These are phyloP conservation scores for Rousettus madagascariensis DNA, from an alignment of 2,797 vertebrate genomes.

Conservation along the genomic window DNA sequence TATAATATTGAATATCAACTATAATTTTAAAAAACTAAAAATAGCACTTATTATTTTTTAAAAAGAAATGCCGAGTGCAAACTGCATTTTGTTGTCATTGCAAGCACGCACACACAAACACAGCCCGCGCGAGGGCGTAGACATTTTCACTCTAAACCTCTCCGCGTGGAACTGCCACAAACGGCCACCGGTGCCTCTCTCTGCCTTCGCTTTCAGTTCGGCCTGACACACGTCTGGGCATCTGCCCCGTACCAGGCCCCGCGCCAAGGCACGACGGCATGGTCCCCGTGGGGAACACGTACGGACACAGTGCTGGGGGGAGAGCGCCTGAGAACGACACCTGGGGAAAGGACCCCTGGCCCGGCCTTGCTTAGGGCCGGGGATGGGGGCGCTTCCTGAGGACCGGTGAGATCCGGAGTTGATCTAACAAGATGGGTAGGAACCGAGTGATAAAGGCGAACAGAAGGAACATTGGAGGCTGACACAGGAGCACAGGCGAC, in stretches of 20 bases:
- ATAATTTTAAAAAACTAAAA: not conserved
- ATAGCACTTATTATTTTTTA: not conserved
- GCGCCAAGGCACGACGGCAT: not conserved
- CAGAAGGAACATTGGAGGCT: not conserved
- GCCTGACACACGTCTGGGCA: not conserved
- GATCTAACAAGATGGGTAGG: not conserved
- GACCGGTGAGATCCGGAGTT: not conserved
- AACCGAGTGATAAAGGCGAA: not conserved
- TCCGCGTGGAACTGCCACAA: not conserved
- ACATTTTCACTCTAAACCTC: not conserved
- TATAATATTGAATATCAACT: not conserved
- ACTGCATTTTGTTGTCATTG: not conserved
- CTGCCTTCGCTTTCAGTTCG: not conserved
- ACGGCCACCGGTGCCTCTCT: not conserved
- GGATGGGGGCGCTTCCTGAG: not conserved
- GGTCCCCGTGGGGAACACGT: not conserved
- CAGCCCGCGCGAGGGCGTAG: not conserved
- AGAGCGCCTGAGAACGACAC: not conserved
- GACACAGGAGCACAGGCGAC: not conserved
- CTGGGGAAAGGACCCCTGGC: not conserved
- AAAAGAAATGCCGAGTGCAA: not conserved
- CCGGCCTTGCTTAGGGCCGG: not conserved
- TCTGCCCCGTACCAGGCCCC: not conserved
- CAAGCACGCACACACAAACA: not conserved
- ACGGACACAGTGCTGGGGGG: too few species aligned